Evolutionary conservation across 2,797 vertebrate genomes (phyloP).

Genomic region (Chelon labrosus): DNA sequence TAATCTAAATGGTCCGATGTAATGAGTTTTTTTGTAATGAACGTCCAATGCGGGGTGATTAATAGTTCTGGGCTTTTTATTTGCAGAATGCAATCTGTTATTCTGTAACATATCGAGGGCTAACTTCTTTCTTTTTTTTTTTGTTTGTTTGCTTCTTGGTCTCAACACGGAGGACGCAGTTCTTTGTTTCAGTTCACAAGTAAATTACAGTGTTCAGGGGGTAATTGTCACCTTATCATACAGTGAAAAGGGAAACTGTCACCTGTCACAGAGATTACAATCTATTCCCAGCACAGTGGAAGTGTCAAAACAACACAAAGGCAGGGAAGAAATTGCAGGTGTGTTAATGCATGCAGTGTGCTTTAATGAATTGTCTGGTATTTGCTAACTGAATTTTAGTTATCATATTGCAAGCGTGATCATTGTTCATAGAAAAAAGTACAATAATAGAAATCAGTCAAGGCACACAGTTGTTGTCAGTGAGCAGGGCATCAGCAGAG

Average conservation of each 20-base stretch:
- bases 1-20: constrained; percentile 65
- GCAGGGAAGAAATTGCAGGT: constrained; percentile 29
- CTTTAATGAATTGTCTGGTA: constrained; percentile 5
- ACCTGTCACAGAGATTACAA: constrained; percentile 49
- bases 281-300: constrained; percentile 33
- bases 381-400: neutral
- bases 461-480: neutral
- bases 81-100: constrained; percentile 70
- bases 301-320: constrained; percentile 48
- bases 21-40: constrained; percentile 72
- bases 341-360: constrained; percentile 45
- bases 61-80: constrained; percentile 59
- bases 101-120: constrained; percentile 53
- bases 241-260: constrained; percentile 50
- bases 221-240: constrained; percentile 54
- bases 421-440: neutral
- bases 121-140: constrained; percentile 30
- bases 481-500: neutral
- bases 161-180: constrained; percentile 28
- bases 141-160: constrained; percentile 34
- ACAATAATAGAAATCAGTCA: constrained; percentile 4
- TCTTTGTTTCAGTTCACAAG: constrained; percentile 58
- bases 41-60: constrained; percentile 65
- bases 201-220: constrained; percentile 62
- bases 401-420: neutral